Evolutionary conservation across 1,140 invertebrate species (phyloP), one percentile per base, ranked within the genome.

Genomic region (Archivesica marissinica): DNA sequence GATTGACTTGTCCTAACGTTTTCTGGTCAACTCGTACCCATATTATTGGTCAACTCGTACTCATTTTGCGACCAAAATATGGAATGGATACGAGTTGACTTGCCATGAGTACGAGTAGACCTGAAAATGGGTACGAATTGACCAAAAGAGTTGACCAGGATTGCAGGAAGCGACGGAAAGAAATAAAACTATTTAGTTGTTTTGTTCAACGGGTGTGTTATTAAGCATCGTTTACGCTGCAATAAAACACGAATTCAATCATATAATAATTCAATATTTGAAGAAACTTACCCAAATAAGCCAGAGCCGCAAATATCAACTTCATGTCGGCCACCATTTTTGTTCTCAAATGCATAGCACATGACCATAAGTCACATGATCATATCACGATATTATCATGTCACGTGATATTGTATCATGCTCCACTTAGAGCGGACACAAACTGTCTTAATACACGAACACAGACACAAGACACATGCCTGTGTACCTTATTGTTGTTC

Each of bases 361-460:
- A 64, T 64, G 59, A 64, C 30, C 9, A 35, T 17, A 3, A 17
- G 25, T 64, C 59, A 64, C 59, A 64, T 35, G 59, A 64, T n/a
- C n/a, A n/a, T n/a, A n/a, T n/a, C n/a, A n/a, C n/a, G 59, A 25
- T 23, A 52, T 52, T 2, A 4, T 25, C 15, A 13, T 13, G 59
- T 64, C 59, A 64, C 59, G 59, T 64, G 59, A 64, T 17, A 17
- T 64, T n/a, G n/a, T n/a, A n/a, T n/a, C n/a, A n/a, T n/a, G n/a
- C n/a, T n/a, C n/a, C n/a, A n/a, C n/a, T n/a, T n/a, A n/a, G n/a
- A n/a, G n/a, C n/a, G n/a, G n/a, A n/a, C n/a, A n/a, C n/a, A n/a
- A n/a, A n/a, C n/a, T n/a, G n/a, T n/a, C n/a, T n/a, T n/a, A n/a
- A n/a, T n/a, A n/a, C n/a, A n/a, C n/a, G n/a, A n/a, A n/a, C n/a